Percentiles rank a stretch among this genome's conserved stretches.
phyloP scores from a whole-genome alignment of 2,797 vertebrate species.

The Amniataba percoides region DNA sequence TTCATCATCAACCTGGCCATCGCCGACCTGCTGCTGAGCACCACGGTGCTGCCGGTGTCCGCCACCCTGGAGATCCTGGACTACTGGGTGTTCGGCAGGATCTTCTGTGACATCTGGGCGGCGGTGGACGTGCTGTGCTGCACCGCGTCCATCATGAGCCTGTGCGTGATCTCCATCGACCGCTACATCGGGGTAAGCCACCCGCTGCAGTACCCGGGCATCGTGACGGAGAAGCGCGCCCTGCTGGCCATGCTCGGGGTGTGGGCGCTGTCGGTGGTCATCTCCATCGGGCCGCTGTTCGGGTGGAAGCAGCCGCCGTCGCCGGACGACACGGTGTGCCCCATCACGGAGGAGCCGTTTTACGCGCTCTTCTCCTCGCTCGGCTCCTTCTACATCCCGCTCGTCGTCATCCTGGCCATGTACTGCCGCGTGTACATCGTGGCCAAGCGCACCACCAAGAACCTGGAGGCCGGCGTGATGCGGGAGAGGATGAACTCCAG shows the following conservation, averaged over 20 bases:
- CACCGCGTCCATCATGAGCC: constrained; percentile 96
- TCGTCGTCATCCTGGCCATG: constrained; percentile 95
- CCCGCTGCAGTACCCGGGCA: constrained; percentile 94
- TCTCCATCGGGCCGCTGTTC: constrained; percentile 95
- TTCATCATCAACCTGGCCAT: constrained; percentile 97
- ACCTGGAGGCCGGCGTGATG: constrained; percentile 97
- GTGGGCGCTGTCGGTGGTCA: constrained; percentile 94
- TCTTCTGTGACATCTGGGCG: constrained; percentile 98
- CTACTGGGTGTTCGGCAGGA: constrained; percentile 94
- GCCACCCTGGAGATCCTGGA: constrained; percentile 93
- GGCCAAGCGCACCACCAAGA: constrained; percentile 96
- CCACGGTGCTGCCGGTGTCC: constrained; percentile 95
- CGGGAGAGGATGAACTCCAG: constrained; percentile 94
- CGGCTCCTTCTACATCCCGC: constrained; percentile 96
- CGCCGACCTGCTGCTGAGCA: constrained; percentile 95
- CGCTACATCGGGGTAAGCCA: constrained; percentile 96
- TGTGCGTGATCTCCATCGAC: constrained; percentile 98
- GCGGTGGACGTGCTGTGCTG: constrained; percentile 97
- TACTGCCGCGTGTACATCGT: constrained; percentile 97
- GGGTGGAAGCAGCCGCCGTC: constrained; percentile 97
- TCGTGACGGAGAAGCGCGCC: constrained; percentile 94
- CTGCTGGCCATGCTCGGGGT: constrained; percentile 92
- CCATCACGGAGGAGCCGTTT: constrained; percentile 97
- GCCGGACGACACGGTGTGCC: constrained; percentile 91
- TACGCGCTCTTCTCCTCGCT: constrained; percentile 98